These are phyloP conservation scores for Rhynchonycteris naso DNA, from an alignment of 2,797 vertebrate genomes.

Conservation along the genomic window DNA sequence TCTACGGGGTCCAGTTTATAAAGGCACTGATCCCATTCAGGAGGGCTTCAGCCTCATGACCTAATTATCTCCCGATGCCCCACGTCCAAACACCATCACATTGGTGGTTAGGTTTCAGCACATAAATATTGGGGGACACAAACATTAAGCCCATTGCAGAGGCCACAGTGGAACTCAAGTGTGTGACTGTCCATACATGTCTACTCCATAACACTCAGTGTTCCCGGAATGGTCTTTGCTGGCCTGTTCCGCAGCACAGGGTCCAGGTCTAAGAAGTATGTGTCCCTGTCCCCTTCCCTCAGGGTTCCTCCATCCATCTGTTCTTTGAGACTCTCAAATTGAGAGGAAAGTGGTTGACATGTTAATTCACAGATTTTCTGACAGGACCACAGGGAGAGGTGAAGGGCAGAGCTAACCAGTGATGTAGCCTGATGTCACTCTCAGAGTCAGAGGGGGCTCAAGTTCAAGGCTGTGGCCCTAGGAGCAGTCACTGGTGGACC, in stretches of 20 bases:
- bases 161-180: neutral
- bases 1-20: neutral
- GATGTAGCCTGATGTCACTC: too few species aligned
- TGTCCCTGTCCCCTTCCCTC: fast-evolving
- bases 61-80: neutral
- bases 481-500: fast-evolving
- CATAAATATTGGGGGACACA: neutral
- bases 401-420: neutral
- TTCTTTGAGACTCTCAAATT: neutral
- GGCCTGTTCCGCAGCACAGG: neutral
- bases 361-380: neutral
- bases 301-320: neutral
- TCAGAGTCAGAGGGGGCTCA: neutral
- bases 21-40: neutral
- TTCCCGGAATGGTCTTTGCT: neutral
- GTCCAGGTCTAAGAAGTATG: neutral
- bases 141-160: neutral
- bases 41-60: neutral
- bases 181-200: too few species aligned
- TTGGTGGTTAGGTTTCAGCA: neutral
- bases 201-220: fast-evolving
- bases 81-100: neutral
- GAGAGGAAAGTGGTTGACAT: neutral
- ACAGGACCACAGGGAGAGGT: neutral
- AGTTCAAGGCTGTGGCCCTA: neutral